Percentiles rank a stretch among this genome's conserved stretches.
phyloP scores from a whole-genome alignment of 2,888 invertebrate species.

The Pollenia labialis region DNA sequence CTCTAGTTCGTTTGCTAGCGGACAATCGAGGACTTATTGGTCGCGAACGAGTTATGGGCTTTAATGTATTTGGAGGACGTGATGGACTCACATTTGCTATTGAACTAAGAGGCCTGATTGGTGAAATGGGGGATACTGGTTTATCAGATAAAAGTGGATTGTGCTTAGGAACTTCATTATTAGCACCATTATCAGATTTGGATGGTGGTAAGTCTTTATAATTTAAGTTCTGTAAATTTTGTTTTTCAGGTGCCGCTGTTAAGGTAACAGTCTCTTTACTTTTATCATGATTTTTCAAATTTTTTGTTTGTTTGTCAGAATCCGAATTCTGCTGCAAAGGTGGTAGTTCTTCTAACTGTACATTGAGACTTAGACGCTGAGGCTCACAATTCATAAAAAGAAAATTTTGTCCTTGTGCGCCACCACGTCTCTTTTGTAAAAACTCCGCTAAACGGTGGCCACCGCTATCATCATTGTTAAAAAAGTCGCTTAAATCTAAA shows the following conservation, averaged over 20 bases:
- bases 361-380: slow-evolving; percentile 67
- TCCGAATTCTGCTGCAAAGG: not conserved
- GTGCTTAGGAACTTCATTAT: not conserved
- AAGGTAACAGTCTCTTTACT: not conserved
- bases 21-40: slow-evolving; percentile 9
- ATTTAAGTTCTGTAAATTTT: not conserved
- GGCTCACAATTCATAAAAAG: slow-evolving; percentile 63
- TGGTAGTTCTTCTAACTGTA: slow-evolving; percentile 63
- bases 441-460: slow-evolving; percentile 73
- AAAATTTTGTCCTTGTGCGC: slow-evolving; percentile 35
- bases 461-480: slow-evolving; percentile 72
- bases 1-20: slow-evolving; percentile 57
- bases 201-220: too few species aligned
- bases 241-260: too few species aligned
- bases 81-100: not conserved
- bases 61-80: not conserved
- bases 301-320: slow-evolving; percentile 1
- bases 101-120: not conserved
- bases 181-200: not conserved
- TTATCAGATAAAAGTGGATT: not conserved
- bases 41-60: not conserved
- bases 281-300: not conserved
- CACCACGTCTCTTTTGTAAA: slow-evolving; percentile 67
- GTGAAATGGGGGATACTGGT: not conserved
- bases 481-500: slow-evolving; percentile 69